Evolutionary conservation across 2,888 invertebrate genomes (phyloP).

Genomic region (Carcina quercana): DNA sequence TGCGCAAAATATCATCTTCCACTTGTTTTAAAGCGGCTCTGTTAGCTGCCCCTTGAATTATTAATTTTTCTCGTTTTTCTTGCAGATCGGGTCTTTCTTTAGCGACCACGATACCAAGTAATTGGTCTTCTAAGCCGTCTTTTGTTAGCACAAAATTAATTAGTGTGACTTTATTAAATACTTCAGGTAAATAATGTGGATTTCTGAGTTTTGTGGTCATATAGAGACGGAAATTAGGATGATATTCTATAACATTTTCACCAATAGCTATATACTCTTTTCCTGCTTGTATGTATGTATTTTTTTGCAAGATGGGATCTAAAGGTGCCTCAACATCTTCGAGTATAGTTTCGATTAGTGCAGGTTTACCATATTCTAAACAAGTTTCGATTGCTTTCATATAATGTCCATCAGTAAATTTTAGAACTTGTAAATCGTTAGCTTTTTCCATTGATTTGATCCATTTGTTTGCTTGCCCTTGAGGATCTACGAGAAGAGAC

Average conservation of each 20-base stretch:
- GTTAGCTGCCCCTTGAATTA: constrained; percentile 86
- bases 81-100: constrained; percentile 90
- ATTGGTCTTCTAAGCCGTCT: constrained; percentile 88
- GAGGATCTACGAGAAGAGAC: constrained; percentile 89
- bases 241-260: constrained; percentile 85
- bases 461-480: constrained; percentile 91
- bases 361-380: constrained; percentile 84
- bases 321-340: constrained; percentile 87
- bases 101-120: constrained; percentile 88
- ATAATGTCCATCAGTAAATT: constrained; percentile 83
- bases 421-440: constrained; percentile 80
- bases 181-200: constrained; percentile 90
- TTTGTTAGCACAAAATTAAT: constrained; percentile 89
- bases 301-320: constrained; percentile 84
- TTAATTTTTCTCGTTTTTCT: constrained; percentile 84
- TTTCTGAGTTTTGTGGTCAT: constrained; percentile 89
- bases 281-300: constrained; percentile 83
- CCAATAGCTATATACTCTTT: constrained; percentile 84
- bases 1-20: constrained; percentile 91
- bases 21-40: constrained; percentile 86
- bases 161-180: constrained; percentile 87
- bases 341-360: constrained; percentile 83
- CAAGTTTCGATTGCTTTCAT: constrained; percentile 84
- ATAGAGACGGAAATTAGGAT: constrained; percentile 83
- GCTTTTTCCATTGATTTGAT: constrained; percentile 87